Evolutionary conservation across 2,888 invertebrate genomes (phyloP).

Genomic region (Cynaeus angustus): DNA sequence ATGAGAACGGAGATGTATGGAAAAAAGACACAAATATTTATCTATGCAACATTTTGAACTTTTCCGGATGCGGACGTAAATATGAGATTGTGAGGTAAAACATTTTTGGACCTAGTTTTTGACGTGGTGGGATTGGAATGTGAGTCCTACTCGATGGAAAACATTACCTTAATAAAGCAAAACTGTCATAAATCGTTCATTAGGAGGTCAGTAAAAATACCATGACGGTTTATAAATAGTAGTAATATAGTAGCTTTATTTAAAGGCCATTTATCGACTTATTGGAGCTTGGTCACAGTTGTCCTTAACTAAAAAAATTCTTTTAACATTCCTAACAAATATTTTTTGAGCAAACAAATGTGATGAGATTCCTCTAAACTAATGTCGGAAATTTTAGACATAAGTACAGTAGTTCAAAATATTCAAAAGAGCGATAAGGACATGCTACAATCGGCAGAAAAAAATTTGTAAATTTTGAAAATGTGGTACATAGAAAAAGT

Average conservation of each 20-base stretch:
- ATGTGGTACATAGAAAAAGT: no score
- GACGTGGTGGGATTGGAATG: constrained; percentile 32
- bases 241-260: background rate
- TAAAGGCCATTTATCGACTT: no score
- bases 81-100: constrained; percentile 3
- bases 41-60: background rate
- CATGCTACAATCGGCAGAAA: no score
- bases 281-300: no score
- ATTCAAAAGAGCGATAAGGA: no score
- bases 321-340: no score
- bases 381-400: no score
- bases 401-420: no score
- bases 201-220: constrained; percentile 28
- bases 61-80: background rate
- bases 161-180: constrained; percentile 24
- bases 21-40: background rate
- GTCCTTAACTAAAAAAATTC: no score
- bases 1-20: constrained; percentile 28
- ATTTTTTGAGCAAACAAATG: no score
- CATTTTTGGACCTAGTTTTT: constrained; percentile 31
- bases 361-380: no score
- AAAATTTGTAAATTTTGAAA: no score
- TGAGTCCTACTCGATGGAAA: constrained; percentile 28
- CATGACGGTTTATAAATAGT: constrained; percentile 2
- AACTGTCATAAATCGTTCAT: constrained; percentile 24